Evolutionary conservation across 2,888 invertebrate species (phyloP), one percentile per base, ranked within the genome.

Genomic region (Netelia melanura): DNA sequence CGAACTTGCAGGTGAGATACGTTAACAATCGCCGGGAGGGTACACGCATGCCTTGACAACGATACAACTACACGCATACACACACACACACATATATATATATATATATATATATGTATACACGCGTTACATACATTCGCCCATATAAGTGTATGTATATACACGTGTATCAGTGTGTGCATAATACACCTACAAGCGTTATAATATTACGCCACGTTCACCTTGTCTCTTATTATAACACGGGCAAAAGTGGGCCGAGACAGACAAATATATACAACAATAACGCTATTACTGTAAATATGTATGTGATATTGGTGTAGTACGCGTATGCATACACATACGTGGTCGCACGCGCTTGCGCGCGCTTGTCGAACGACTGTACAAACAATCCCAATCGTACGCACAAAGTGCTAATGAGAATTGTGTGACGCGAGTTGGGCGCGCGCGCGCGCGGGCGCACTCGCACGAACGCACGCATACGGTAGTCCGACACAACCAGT

Each of bases 1-100:
- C 96, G 94, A 95, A 94, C 94, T 95, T 95, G 94, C 95, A 96
- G 95, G 96, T 96, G 94, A 91, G 94, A 58, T 3, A 38, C 23
- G 30, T 5, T 64, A 52, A 38, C 25, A 62, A 5, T 25, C 25
- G 10, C 23, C 30, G 30, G 3, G 62, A 23, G 30, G 30, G 30
- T 38, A 38, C 30, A 38, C 30, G 30, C 3, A 38, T 38, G 38
- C 38, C 8, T 38, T 38, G 8, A 38, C 3, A 38, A 5, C 38
- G 6, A 38, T 38, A 6, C 5, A 38, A 38, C 38, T 38, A 38
- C 8, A 38, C 6, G 0, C 38, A 38, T 38, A 38, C 8, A 6
- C 8, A 30, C 5, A 30, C 5, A 30, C 5, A 2, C 30, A 30
- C 3, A 30, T 30, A 30, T 30, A 5, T 30, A 30, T 30, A 8